phyloP scores from a whole-genome alignment of 2,888 invertebrate species.

The Vanessa cardui region DNA sequence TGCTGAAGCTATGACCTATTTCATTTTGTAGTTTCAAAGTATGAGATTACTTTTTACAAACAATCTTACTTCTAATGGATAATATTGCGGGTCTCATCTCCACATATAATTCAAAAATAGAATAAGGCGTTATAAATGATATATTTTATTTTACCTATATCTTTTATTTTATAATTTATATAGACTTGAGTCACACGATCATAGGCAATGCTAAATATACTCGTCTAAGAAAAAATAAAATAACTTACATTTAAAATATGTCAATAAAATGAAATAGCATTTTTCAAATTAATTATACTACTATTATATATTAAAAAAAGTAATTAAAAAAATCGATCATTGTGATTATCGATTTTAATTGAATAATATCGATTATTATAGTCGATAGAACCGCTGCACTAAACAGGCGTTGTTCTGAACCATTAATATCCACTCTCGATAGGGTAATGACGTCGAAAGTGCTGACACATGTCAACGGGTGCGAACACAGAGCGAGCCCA shows the following conservation, averaged over 20 bases:
- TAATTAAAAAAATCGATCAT: too few relatives aligned
- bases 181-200: too few relatives aligned
- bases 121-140: too few relatives aligned
- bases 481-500: conserved; percentile 19
- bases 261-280: not conserved
- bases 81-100: too few relatives aligned
- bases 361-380: not conserved
- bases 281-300: too few relatives aligned
- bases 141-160: too few relatives aligned
- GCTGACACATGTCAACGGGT: conserved; percentile 53
- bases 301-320: too few relatives aligned
- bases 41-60: too few relatives aligned
- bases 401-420: conserved; percentile 5
- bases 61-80: too few relatives aligned
- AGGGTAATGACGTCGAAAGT: conserved; percentile 39
- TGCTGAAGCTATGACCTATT: conserved; percentile 35
- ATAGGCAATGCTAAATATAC: too few relatives aligned
- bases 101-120: too few relatives aligned
- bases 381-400: conserved; percentile 21
- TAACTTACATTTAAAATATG: not conserved
- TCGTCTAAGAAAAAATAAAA: not conserved
- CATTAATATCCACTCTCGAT: conserved; percentile 32
- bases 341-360: not conserved
- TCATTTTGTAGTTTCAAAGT: conserved; percentile 1
- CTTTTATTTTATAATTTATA: too few relatives aligned